Evolutionary conservation across 2,113 vertebrate species (phyloP).

Genomic region (Garra rufa): DNA sequence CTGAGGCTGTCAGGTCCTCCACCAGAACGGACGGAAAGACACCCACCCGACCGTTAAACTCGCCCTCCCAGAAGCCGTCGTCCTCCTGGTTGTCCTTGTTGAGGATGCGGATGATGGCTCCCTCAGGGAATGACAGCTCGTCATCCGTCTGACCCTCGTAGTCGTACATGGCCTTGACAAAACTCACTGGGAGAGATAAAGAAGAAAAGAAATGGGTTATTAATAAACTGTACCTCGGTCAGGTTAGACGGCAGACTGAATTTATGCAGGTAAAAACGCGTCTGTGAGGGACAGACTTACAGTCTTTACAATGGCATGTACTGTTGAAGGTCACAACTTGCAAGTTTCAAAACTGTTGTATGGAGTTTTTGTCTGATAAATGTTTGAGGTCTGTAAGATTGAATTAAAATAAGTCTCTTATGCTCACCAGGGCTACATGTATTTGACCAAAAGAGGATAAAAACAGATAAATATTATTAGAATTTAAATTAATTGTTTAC

Average conservation of each 20-base stretch:
- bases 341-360: background rate
- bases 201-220: slow-evolving; percentile 3
- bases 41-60: slow-evolving; percentile 88
- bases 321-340: background rate
- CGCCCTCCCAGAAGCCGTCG: slow-evolving; percentile 98
- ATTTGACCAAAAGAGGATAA: background rate
- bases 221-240: background rate
- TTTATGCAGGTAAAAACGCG: too few relatives aligned
- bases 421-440: background rate
- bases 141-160: slow-evolving; percentile 97
- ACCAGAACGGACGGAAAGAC: slow-evolving; percentile 96
- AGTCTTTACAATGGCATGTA: background rate
- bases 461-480: background rate
- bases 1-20: slow-evolving; percentile 85
- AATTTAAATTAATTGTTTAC: background rate
- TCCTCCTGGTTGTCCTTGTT: slow-evolving; percentile 96
- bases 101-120: slow-evolving; percentile 94
- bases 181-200: slow-evolving; percentile 79
- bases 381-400: background rate
- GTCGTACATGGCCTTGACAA: slow-evolving; percentile 97
- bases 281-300: too few relatives aligned
- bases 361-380: background rate
- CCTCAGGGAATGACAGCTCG: slow-evolving; percentile 93
- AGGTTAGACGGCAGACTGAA: background rate
- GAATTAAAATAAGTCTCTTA: background rate